A percentile compares a stretch with the other conserved stretches of the same genome.
Conservation (phyloP, 1,140 invertebrate species). For the Drosophila carrolli region DNA sequence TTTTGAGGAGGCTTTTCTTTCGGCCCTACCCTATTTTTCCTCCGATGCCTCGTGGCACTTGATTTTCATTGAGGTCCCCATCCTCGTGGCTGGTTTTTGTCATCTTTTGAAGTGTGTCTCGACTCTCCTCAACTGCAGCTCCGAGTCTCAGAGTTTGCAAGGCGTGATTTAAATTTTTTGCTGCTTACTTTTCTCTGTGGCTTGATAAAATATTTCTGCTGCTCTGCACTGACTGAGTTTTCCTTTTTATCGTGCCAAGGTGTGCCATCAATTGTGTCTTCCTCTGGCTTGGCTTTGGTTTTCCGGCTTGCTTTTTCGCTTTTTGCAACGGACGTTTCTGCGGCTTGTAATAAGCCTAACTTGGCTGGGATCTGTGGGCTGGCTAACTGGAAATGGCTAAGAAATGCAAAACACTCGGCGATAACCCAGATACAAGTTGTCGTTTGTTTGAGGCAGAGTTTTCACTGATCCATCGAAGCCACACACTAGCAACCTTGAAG, state of each 20-base stretch:
- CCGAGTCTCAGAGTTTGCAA: constrained; percentile 33
- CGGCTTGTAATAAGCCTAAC: constrained; percentile 31
- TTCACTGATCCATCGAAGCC: constrained; percentile 33
- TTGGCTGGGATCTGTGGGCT: constrained; percentile 42
- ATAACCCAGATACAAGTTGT: constrained; percentile 61
- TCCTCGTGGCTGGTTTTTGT: constrained; percentile 57
- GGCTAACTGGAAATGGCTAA: constrained; percentile 47
- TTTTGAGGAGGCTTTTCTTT: constrained; percentile 33
- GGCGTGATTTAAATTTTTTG: constrained; percentile 70
- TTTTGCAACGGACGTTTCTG: constrained; percentile 44
- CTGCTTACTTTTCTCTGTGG: constrained; percentile 21
- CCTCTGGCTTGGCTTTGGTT: constrained; percentile 38
- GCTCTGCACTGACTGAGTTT: constrained; percentile 75
- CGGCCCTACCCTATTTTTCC: constrained; percentile 61
- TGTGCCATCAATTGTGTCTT: constrained; percentile 80
- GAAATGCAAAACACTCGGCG: constrained; percentile 55
- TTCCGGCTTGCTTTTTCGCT: constrained; percentile 28
- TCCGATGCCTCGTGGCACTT: constrained; percentile 62
- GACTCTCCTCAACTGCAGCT: constrained; percentile 39
- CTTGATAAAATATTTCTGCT: constrained; percentile 72
- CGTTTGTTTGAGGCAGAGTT: constrained; percentile 15
- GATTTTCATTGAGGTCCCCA: constrained; percentile 71
- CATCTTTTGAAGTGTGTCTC: constrained; percentile 79
- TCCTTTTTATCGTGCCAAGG: constrained; percentile 82
- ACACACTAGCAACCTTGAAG: constrained; percentile 39